Evolutionary conservation across 1,140 invertebrate genomes (phyloP).

Genomic region (Oscheius sp.): DNA sequence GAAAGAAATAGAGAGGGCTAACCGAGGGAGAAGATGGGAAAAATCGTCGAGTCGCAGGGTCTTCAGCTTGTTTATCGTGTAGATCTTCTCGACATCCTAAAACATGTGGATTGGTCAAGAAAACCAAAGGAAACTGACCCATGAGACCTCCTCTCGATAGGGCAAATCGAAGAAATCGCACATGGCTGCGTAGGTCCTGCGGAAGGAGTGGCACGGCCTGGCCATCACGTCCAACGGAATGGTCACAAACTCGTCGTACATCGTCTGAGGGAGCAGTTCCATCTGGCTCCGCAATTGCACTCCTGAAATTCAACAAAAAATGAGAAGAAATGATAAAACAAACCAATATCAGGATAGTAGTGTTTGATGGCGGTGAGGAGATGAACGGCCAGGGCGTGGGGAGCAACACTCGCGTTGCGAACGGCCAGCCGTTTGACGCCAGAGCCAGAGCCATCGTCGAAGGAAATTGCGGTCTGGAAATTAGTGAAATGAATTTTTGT

Average conservation of each 20-base stretch:
- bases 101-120: conserved; percentile 22
- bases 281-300: conserved; percentile 29
- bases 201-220: conserved; percentile 57
- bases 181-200: conserved; percentile 55
- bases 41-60: conserved; percentile 59
- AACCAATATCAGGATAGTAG: conserved; percentile 57
- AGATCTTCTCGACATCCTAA: conserved; percentile 59
- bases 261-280: conserved; percentile 35
- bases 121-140: conserved; percentile 40
- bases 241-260: conserved; percentile 47
- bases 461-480: not conserved
- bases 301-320: not conserved
- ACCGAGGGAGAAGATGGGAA: conserved; percentile 55
- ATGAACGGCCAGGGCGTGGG: conserved; percentile 49
- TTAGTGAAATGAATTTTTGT: too few species aligned
- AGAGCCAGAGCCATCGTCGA: conserved; percentile 1
- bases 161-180: conserved; percentile 58
- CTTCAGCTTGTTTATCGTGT: conserved; percentile 50
- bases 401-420: conserved; percentile 3
- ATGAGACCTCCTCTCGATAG: conserved; percentile 57
- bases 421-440: not conserved
- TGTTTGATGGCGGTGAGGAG: conserved; percentile 54
- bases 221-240: conserved; percentile 39
- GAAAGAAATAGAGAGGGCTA: conserved; percentile 19
- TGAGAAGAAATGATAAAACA: conserved; percentile 2